Evolutionary conservation across 1,140 invertebrate genomes (phyloP), one percentile per base, ranked within the genome.

Genomic region (Heterodera carotae): DNA sequence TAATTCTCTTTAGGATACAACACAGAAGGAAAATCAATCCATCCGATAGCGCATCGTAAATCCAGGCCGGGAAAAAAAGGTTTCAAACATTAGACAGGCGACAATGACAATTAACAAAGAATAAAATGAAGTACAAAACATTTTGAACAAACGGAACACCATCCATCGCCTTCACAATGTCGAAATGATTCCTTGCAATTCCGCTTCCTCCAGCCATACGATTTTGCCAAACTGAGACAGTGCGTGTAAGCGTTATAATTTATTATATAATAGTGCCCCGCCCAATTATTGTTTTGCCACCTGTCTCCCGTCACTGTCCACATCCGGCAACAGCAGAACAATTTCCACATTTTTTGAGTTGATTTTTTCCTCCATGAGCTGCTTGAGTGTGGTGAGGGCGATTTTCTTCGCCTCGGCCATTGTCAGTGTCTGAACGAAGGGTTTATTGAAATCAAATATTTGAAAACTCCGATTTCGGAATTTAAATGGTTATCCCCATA

Each of bases 311-410:
- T 85, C 84, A 12, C 56, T 72, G 75, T 87, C 85, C 8, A 33
- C 59, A 22, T 69, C 66, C 59, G 85, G 85, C 33, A 76, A 84
- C 64, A 87, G 85, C 8, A 75, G 74, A 71, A 87, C 85, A 22
- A 98, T 93, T 90, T 99, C 97, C 67, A 99, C 95, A 90, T 99
- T 99, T 48, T 93, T 94, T 36, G 94, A 93, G 81, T 93, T 98
- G 0, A 99, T 89, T 89, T 98, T 99, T 89, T 99, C 97, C 88
- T 99, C 97, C 97, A 99, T 99, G 0, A 99, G 96, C 90, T 99
- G 96, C 87, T 99, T 99, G 2, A 99, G 89, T 85, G 98, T 99
- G 10, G 93, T 95, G 22, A 99, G 89, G 2, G 94, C 92, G 48
- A 93, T 88, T 85, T 95, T 96, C 73, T 94, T 92, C 22, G 96